Percentiles rank a stretch among this genome's conserved stretches.
Conservation (phyloP, 2,888 invertebrate genomes). For the Linhomoeus sp. region DNA sequence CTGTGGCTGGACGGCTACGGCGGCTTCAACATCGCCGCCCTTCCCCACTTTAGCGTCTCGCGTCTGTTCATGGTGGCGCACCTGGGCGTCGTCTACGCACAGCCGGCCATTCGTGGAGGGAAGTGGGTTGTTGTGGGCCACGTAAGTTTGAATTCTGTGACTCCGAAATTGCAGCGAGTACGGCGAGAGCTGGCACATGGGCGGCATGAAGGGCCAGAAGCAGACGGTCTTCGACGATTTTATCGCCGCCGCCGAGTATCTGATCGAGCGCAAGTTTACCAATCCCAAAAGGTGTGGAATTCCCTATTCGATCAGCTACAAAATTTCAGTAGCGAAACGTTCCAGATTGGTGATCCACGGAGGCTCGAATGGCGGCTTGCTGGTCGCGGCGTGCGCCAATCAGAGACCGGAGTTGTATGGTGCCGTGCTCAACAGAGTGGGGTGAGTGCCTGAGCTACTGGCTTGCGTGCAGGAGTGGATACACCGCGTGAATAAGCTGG, state of each 20-base stretch:
- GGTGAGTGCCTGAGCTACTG: slow-evolving; percentile 39
- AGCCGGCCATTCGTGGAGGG: slow-evolving; percentile 86
- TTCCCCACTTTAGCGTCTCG: slow-evolving; percentile 68
- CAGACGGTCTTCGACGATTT: slow-evolving; percentile 97
- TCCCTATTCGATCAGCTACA: too few species aligned
- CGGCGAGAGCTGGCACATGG: slow-evolving; percentile 83
- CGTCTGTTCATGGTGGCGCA: slow-evolving; percentile 70
- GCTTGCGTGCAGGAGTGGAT: not conserved
- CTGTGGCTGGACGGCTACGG: slow-evolving; percentile 69
- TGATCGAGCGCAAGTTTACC: slow-evolving; percentile 60
- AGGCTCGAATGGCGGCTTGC: slow-evolving; percentile 84
- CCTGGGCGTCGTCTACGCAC: slow-evolving; percentile 64
- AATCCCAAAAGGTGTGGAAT: slow-evolving; percentile 39
- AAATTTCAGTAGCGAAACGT: too few species aligned
- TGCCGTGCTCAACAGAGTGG: slow-evolving; percentile 77
- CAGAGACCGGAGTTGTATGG: slow-evolving; percentile 85
- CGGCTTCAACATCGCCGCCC: slow-evolving; percentile 78
- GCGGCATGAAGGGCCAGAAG: slow-evolving; percentile 67
- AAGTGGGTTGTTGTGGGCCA: slow-evolving; percentile 43
- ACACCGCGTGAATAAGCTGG: too few species aligned
- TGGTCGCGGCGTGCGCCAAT: slow-evolving; percentile 83
- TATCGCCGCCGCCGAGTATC: slow-evolving; percentile 68
- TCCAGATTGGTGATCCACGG: slow-evolving; percentile 60
- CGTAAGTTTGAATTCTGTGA: not conserved
- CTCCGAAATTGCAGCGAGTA: slow-evolving; percentile 50